These are phyloP conservation scores for Triplophysa yarkandensis DNA, from an alignment of 2,797 vertebrate genomes.

Conservation along the genomic window DNA sequence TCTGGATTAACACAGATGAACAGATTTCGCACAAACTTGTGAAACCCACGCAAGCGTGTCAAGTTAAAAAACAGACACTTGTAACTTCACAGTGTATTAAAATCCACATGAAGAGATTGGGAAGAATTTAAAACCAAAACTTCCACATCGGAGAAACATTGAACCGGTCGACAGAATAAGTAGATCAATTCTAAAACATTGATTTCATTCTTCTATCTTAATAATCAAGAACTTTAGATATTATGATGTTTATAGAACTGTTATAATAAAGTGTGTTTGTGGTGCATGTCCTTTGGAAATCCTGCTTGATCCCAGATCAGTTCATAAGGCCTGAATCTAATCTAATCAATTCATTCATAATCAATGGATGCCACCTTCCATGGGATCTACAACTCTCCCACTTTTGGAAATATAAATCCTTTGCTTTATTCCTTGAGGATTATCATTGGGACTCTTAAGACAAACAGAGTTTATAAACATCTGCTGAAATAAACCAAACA, in stretches of 20 bases:
- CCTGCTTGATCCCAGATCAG: neutral
- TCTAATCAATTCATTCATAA: no score
- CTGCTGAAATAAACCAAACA: neutral
- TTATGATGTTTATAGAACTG: neutral
- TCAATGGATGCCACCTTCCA: slow-evolving; percentile 5
- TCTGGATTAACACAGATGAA: neutral
- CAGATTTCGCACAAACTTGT: neutral
- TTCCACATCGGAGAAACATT: neutral
- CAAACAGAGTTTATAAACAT: neutral
- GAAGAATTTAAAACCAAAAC: neutral
- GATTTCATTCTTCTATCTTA: neutral
- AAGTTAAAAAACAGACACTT: neutral
- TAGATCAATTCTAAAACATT: neutral
- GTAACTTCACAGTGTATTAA: neutral
- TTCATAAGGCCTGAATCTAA: slow-evolving; percentile 1
- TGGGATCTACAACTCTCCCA: neutral
- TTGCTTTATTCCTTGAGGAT: neutral
- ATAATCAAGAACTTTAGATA: neutral
- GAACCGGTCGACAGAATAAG: neutral
- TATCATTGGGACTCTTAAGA: neutral
- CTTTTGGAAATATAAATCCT: neutral
- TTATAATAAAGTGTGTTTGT: neutral
- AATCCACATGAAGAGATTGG: neutral
- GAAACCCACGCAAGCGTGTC: neutral
- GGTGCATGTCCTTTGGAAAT: neutral